phyloP scores from a whole-genome alignment of 2,888 invertebrate species.

The Capitulum mitella region DNA sequence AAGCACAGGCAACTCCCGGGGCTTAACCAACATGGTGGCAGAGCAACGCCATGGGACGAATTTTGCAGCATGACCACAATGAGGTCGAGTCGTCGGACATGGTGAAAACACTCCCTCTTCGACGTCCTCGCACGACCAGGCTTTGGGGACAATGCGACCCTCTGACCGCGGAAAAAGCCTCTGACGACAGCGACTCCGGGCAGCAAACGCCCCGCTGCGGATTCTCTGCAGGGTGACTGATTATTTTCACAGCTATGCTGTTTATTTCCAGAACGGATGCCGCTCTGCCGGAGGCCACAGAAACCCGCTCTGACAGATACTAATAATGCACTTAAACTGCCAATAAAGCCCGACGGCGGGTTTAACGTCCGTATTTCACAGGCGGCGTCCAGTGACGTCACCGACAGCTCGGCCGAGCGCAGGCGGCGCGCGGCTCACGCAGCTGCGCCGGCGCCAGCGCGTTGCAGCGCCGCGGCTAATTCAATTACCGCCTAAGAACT shows the following conservation, averaged over 20 bases:
- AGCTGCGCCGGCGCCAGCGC: not conserved
- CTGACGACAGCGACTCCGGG: too few species aligned
- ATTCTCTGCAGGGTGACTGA: not conserved
- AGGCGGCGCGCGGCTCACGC: not conserved
- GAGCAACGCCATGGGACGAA: too few species aligned
- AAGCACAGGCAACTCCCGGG: too few species aligned
- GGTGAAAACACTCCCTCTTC: too few species aligned
- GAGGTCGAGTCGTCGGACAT: too few species aligned
- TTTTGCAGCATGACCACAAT: too few species aligned
- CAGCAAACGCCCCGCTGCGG: not conserved
- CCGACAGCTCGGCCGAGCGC: not conserved
- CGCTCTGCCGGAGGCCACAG: not conserved
- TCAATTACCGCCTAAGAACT: constrained; percentile 11
- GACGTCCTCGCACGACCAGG: too few species aligned
- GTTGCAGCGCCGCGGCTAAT: not conserved
- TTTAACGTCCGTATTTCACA: not conserved
- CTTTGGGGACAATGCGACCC: too few species aligned
- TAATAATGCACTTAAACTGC: constrained; percentile 24
- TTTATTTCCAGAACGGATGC: not conserved
- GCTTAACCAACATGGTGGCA: too few species aligned
- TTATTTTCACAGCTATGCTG: constrained; percentile 8
- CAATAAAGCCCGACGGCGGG: constrained; percentile 15
- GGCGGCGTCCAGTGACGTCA: not conserved
- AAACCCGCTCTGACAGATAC: constrained; percentile 4
- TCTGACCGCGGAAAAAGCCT: too few species aligned